These are phyloP conservation scores for Myotis yumanensis DNA, from an alignment of 2,113 vertebrate genomes.

Conservation along the genomic window DNA sequence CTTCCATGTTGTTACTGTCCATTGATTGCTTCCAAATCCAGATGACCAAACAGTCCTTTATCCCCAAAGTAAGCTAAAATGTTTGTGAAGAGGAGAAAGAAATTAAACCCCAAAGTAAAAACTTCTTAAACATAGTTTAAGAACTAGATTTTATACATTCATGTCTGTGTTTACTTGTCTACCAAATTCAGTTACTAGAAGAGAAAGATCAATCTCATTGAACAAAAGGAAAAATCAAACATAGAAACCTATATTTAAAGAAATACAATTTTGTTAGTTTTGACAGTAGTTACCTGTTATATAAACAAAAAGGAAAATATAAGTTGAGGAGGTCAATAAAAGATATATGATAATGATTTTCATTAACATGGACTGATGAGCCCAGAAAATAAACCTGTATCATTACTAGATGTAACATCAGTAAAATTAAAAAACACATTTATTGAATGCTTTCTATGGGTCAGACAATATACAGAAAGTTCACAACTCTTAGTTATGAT, in stretches of 20 bases:
- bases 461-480: neutral
- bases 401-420: neutral
- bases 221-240: neutral
- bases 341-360: neutral
- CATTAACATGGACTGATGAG: slow-evolving; percentile 15
- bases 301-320: slow-evolving; percentile 34
- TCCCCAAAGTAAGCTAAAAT: slow-evolving; percentile 88
- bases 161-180: slow-evolving; percentile 4
- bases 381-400: neutral
- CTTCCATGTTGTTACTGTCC: slow-evolving; percentile 77
- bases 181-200: slow-evolving; percentile 24
- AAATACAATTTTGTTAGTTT: slow-evolving; percentile 47
- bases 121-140: slow-evolving; percentile 43
- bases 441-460: neutral
- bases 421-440: neutral
- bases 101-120: slow-evolving; percentile 72
- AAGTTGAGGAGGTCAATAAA: neutral
- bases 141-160: slow-evolving; percentile 33
- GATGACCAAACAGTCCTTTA: slow-evolving; percentile 78
- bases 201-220: neutral
- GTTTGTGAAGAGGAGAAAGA: slow-evolving; percentile 71
- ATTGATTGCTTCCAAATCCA: slow-evolving; percentile 71
- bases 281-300: neutral
- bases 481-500: neutral
- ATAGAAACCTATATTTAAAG: slow-evolving; percentile 13